Evolutionary conservation across 2,797 vertebrate genomes (phyloP).

Genomic region (Myotis myotis): DNA sequence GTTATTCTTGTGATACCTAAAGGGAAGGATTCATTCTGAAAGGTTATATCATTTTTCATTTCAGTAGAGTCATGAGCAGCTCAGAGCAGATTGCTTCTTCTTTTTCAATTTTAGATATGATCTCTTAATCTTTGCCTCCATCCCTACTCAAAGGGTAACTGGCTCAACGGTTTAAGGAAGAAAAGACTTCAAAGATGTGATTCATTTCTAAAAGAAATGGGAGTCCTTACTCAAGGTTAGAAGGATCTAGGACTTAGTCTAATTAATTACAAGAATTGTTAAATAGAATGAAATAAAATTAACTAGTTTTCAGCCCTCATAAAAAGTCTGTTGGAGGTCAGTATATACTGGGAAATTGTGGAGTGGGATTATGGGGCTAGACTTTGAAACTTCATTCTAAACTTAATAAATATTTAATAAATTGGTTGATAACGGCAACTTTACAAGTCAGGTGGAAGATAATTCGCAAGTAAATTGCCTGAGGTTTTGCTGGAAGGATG

Average conservation of each 20-base stretch:
- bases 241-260: background rate
- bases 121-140: background rate
- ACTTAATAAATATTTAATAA: conserved; percentile 11
- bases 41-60: conserved; percentile 6
- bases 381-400: conserved; percentile 1
- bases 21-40: conserved; percentile 4
- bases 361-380: fast-evolving
- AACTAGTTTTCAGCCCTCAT: background rate
- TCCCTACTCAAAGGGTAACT: background rate
- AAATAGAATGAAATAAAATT: conserved; percentile 31
- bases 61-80: background rate
- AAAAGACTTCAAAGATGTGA: background rate
- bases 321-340: background rate
- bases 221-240: background rate
- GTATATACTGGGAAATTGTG: background rate
- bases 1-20: background rate
- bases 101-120: background rate
- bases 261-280: background rate
- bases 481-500: background rate
- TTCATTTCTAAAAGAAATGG: conserved; percentile 21
- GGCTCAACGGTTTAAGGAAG: background rate
- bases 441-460: background rate
- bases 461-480: background rate
- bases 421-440: background rate
- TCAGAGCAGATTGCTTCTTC: background rate